Conservation (phyloP, 2,888 invertebrate species). For the Drosophila histrio region DNA sequence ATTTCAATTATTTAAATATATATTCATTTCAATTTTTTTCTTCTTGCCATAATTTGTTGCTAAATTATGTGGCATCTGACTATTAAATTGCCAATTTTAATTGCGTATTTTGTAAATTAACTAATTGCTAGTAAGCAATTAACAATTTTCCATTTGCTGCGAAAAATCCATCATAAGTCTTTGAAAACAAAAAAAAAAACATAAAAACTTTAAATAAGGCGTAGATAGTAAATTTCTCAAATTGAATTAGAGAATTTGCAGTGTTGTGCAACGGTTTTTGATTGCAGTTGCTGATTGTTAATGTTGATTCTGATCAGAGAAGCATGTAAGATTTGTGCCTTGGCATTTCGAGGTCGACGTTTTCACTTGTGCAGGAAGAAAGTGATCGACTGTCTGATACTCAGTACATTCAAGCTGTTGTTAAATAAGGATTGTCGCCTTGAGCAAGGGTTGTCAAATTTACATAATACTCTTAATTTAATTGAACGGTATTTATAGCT, state of each 20-base stretch:
- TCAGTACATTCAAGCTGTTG: neutral
- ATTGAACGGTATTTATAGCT: neutral
- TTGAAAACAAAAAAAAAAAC: too few species aligned
- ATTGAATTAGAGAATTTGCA: neutral
- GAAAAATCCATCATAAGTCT: neutral
- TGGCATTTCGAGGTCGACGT: neutral
- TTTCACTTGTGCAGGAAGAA: neutral
- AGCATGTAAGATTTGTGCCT: neutral
- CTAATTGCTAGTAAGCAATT: neutral
- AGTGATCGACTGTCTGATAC: neutral
- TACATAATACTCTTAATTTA: neutral
- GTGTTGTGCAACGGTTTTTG: slow-evolving; percentile 7
- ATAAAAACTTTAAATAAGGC: neutral
- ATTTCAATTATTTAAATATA: neutral
- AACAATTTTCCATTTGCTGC: neutral
- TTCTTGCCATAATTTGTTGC: slow-evolving; percentile 12
- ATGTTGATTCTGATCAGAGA: neutral
- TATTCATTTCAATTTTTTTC: neutral
- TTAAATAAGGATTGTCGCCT: neutral
- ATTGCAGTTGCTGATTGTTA: neutral
- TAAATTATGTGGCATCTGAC: slow-evolving; percentile 12
- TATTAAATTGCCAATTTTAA: neutral
- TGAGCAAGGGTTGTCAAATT: neutral
- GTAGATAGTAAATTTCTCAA: neutral
- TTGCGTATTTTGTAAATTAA: slow-evolving; percentile 1